Evolutionary conservation across 2,113 vertebrate genomes (phyloP), one percentile per base, ranked within the genome.

Genomic region (Pedionomus torquatus): DNA sequence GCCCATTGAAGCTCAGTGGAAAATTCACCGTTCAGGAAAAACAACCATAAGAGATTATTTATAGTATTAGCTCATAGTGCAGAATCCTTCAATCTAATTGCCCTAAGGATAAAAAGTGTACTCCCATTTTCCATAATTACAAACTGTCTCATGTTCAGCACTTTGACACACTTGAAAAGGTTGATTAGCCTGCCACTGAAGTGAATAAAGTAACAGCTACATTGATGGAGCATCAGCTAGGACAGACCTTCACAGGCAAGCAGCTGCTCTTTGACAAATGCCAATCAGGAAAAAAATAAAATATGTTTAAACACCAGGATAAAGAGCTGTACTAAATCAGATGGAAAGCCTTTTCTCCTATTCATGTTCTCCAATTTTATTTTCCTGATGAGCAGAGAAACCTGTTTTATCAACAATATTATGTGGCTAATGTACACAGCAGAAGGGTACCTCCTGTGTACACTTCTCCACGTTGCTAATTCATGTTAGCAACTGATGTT

Each of bases 71-170:
- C 72, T 95, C 72, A 61, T 44, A 30, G 80, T 23, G 33, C 72
- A 87, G 77, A 92, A 82, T 76, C 86, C 84, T 72, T 93, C 91
- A 37, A 87, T 92, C 78, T 92, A 87, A 97, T 84, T 69, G 91
- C 92, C 77, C 65, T 16, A 39, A 55, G 74, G 91, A 93, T 72
- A 87, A 95, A 85, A 91, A 92, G 80, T 31, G 44, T 51, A 31
- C 48, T 81, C 72, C 52, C 72, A 84, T 86, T 95, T 95, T 87
- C 95, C 95, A 26, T 91, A 78, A 95, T 96, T 93, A 89, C 77
- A 82, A 82, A 90, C 52, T 76, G 69, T 37, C 90, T 84, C 83
- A 16, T 75, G 85, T 89, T 93, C 80, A 83, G 72, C 24, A 57
- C 60, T 76, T 64, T 82, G 80, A 95, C 83, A 92, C 77, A 83